phyloP scores from a whole-genome alignment of 2,113 vertebrate genomes.

The Scytalopus superciliaris region DNA sequence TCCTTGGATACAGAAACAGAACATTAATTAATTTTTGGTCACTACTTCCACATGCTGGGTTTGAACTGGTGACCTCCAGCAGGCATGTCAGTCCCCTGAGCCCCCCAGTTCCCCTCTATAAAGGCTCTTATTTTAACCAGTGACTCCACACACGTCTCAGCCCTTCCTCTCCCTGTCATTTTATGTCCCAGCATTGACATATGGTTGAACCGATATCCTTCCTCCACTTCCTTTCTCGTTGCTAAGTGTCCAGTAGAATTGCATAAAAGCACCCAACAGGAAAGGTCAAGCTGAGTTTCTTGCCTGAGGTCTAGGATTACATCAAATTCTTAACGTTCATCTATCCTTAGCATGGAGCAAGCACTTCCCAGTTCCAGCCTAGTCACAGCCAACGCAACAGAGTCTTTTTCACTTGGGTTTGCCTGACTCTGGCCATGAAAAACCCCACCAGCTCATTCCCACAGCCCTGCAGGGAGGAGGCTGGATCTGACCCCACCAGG shows the following conservation, averaged over 20 bases:
- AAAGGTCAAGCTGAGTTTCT: constrained; percentile 79
- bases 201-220: constrained; percentile 72
- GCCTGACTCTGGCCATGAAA: neutral
- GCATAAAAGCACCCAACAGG: constrained; percentile 69
- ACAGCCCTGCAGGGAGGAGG: neutral
- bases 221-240: constrained; percentile 73
- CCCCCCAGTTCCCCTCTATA: neutral
- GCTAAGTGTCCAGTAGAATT: constrained; percentile 76
- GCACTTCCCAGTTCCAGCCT: constrained; percentile 70
- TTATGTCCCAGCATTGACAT: constrained; percentile 53
- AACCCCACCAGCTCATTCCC: neutral
- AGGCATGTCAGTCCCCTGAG: neutral
- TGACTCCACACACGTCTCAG: constrained; percentile 10
- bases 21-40: neutral
- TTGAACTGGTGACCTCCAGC: constrained; percentile 27
- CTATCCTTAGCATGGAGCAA: constrained; percentile 55
- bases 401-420: neutral
- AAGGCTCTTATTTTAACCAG: constrained; percentile 36
- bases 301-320: constrained; percentile 79
- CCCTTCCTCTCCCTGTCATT: constrained; percentile 60
- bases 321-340: constrained; percentile 76
- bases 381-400: constrained; percentile 25
- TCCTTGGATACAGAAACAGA: neutral
- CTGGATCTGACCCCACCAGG: neutral
- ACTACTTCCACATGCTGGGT: neutral